These are phyloP conservation scores for Triplophysa siluroides DNA, from an alignment of 2,113 vertebrate genomes.

Conservation along the genomic window DNA sequence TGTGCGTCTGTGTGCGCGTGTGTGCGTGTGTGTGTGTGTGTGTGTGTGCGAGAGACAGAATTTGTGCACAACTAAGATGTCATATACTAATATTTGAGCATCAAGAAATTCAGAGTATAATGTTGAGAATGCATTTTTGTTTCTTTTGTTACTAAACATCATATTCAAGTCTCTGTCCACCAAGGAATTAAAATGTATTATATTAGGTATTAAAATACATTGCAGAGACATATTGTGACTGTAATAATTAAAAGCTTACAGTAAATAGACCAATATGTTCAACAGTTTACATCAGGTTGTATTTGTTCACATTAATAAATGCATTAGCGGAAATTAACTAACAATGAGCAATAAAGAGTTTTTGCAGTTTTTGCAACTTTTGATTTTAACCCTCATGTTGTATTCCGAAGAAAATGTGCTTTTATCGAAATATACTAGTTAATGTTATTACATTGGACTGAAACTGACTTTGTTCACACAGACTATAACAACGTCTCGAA, in stretches of 20 bases:
- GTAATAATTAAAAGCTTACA: constrained; percentile 14
- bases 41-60: constrained; percentile 20
- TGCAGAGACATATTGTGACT: neutral
- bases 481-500: too few species aligned
- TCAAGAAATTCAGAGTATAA: constrained; percentile 30
- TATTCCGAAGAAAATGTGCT: too few species aligned
- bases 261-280: constrained; percentile 19
- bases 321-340: too few species aligned
- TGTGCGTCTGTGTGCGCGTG: too few species aligned
- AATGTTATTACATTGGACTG: too few species aligned
- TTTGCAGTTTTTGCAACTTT: too few species aligned
- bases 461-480: too few species aligned
- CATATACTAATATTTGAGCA: constrained; percentile 42
- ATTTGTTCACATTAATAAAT: neutral
- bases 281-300: neutral
- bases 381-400: too few species aligned
- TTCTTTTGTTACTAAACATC: constrained; percentile 27
- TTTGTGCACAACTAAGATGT: constrained; percentile 35
- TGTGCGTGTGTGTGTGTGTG: neutral
- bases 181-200: neutral
- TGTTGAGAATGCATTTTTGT: constrained; percentile 18
- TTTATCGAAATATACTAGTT: too few species aligned
- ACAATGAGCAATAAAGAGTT: too few species aligned
- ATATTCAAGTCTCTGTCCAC: constrained; percentile 5
- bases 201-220: neutral